phyloP scores from a whole-genome alignment of 2,888 invertebrate genomes.

The Plusia festucae region DNA sequence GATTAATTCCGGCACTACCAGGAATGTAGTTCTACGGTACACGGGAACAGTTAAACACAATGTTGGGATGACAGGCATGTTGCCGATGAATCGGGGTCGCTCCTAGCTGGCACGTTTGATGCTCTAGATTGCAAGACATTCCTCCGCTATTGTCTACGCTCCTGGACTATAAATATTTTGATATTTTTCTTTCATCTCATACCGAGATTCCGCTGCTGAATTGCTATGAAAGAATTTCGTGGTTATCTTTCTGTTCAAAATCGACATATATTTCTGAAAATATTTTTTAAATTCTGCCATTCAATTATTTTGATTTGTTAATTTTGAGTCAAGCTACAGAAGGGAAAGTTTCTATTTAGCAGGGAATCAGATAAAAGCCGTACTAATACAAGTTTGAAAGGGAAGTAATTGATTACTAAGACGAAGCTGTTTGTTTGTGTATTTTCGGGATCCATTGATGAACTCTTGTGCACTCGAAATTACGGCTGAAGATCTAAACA shows the following conservation, averaged over 20 bases:
- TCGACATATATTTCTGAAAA: neutral
- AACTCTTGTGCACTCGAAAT: neutral
- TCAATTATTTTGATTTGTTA: neutral
- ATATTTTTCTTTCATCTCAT: constrained; percentile 31
- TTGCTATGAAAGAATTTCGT: constrained; percentile 1
- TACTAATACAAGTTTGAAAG: neutral
- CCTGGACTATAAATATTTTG: constrained; percentile 43
- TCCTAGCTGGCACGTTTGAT: constrained; percentile 58
- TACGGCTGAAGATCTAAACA: neutral
- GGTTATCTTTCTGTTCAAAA: neutral
- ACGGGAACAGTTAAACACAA: constrained; percentile 55
- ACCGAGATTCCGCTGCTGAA: constrained; percentile 14
- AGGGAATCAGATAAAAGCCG: neutral
- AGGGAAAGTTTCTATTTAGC: neutral
- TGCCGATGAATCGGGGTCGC: constrained; percentile 64
- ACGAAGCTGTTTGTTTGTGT: constrained; percentile 5
- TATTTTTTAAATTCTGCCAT: neutral
- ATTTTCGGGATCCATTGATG: neutral
- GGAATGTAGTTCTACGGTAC: constrained; percentile 49
- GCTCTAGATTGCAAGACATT: constrained; percentile 65
- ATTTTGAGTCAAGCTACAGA: neutral
- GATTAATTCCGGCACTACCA: constrained; percentile 47
- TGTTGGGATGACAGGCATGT: constrained; percentile 67
- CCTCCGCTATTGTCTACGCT: constrained; percentile 50
- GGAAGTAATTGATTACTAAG: constrained; percentile 6